A percentile compares a stretch with the other conserved stretches of the same genome.
Conservation (phyloP, 2,888 invertebrate genomes). For the Drosophila multiciliata region DNA sequence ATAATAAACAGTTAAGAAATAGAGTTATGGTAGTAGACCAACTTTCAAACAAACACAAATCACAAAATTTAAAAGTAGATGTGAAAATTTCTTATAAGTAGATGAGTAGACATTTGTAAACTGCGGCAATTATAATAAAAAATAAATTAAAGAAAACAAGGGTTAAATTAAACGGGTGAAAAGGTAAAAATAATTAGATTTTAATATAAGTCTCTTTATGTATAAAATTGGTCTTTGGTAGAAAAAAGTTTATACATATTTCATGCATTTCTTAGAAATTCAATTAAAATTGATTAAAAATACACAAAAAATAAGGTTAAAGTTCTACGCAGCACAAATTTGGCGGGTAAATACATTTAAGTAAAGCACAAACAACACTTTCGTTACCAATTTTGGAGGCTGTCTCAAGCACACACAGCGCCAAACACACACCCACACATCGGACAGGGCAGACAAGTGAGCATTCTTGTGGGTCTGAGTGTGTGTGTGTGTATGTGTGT, state of each 20-base stretch:
- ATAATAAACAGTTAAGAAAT: background rate
- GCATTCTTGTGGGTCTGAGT: conserved; percentile 7
- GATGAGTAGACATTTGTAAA: background rate
- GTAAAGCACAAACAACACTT: conserved; percentile 30
- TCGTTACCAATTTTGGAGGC: conserved; percentile 33
- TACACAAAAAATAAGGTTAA: conserved; percentile 64
- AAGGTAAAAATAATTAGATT: background rate
- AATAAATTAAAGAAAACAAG: background rate
- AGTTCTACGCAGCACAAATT: conserved; percentile 68
- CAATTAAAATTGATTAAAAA: conserved; percentile 77
- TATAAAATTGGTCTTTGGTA: conserved; percentile 9
- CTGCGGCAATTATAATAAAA: background rate
- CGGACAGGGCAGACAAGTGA: conserved; percentile 21
- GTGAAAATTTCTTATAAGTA: too few relatives aligned
- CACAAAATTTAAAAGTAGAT: background rate
- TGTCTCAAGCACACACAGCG: conserved; percentile 37
- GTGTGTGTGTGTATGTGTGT: conserved; percentile 4
- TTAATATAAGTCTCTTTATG: background rate
- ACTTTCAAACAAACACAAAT: background rate
- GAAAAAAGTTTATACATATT: conserved; percentile 12
- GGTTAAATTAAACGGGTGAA: background rate
- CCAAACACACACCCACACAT: conserved; percentile 17
- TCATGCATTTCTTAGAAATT: conserved; percentile 40
- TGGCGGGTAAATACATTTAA: conserved; percentile 66
- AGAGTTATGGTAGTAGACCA: background rate